Percentiles rank a stretch among this genome's conserved stretches.
phyloP scores from a whole-genome alignment of 2,113 vertebrate species.

The Cebus imitator region DNA sequence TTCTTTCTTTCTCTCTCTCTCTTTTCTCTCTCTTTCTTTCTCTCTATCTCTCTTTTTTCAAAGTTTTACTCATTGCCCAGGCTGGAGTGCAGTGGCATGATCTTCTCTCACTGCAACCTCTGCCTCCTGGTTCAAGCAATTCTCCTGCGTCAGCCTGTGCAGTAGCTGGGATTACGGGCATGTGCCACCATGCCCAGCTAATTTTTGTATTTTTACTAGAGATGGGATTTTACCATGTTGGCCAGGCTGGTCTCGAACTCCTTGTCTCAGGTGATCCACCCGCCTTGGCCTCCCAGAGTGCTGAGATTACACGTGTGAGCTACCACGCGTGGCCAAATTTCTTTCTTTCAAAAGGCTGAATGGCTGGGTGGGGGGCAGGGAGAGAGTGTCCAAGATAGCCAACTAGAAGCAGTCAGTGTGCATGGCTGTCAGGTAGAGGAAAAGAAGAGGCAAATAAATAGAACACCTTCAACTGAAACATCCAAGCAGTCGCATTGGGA shows the following conservation, averaged over 20 bases:
- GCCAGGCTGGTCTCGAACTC: neutral
- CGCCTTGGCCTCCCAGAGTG: neutral
- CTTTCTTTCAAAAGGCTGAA: neutral
- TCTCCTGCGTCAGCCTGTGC: neutral
- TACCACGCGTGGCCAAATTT: neutral
- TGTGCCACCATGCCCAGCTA: neutral
- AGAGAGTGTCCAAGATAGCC: too few species aligned
- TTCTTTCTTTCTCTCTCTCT: too few species aligned
- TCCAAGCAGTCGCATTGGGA: too few species aligned
- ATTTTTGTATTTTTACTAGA: neutral
- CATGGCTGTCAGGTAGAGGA: too few species aligned
- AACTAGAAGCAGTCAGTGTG: too few species aligned
- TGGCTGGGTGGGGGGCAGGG: neutral
- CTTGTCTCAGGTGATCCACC: neutral
- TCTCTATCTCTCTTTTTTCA: too few species aligned
- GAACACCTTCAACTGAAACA: too few species aligned
- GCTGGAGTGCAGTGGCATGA: too few species aligned
- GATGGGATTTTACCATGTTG: neutral
- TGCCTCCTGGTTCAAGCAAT: neutral
- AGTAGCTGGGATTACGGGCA: neutral
- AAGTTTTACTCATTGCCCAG: too few species aligned
- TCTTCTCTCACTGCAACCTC: neutral
- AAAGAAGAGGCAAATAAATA: too few species aligned
- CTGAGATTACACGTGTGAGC: neutral
- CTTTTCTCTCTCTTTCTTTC: too few species aligned